Percentiles rank a stretch among this genome's conserved stretches.
Evolutionary conservation across 2,113 vertebrate species (phyloP).

Genomic region (Sapajus apella): DNA sequence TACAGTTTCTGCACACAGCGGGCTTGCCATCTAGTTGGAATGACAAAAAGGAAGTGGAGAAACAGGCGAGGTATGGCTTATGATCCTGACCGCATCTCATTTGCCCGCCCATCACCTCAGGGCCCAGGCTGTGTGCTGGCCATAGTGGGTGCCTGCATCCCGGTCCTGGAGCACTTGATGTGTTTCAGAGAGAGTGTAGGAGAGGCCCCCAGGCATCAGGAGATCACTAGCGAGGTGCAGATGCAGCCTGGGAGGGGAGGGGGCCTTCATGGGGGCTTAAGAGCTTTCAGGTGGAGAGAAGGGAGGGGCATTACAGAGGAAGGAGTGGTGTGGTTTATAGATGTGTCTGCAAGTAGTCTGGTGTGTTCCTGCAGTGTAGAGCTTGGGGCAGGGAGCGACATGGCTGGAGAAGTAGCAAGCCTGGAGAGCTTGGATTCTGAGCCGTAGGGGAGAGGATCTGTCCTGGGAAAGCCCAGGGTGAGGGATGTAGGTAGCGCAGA

Average conservation of each 20-base stretch:
- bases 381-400: not conserved
- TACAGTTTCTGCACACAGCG: not conserved
- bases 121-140: not conserved
- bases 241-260: not conserved
- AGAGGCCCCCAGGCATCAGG: rapidly evolving
- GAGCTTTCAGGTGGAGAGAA: not conserved
- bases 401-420: not conserved
- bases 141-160: not conserved
- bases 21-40: not conserved
- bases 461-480: too few species aligned
- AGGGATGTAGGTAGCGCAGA: not conserved
- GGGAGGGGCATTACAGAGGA: not conserved
- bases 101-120: rapidly evolving
- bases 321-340: too few species aligned
- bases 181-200: not conserved
- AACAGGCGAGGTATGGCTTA: not conserved
- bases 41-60: not conserved
- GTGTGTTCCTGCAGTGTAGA: not conserved
- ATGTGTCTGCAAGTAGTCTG: not conserved
- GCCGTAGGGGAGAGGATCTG: not conserved
- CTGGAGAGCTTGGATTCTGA: not conserved
- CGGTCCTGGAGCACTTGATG: not conserved
- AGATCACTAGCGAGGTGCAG: not conserved
- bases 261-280: not conserved
- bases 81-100: too few species aligned